Conservation (phyloP, 2,888 invertebrate genomes). For the Aspidiotus destructor region DNA sequence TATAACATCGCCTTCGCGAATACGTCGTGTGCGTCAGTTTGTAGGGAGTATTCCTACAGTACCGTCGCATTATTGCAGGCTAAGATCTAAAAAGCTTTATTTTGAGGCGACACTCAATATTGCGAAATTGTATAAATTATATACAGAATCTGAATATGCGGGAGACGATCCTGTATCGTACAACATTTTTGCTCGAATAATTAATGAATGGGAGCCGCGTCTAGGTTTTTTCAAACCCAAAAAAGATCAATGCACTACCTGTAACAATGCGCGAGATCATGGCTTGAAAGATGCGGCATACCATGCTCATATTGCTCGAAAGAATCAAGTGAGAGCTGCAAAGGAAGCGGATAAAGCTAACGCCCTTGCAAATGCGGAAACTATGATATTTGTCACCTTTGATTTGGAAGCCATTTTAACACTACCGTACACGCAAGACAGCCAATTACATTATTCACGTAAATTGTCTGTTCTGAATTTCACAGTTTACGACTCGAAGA, state of each 20-base stretch:
- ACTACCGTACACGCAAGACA: neutral
- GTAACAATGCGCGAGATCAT: neutral
- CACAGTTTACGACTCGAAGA: neutral
- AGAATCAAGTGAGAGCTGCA: neutral
- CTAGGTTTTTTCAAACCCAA: neutral
- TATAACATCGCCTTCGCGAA: neutral
- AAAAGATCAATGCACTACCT: neutral
- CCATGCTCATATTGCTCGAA: neutral
- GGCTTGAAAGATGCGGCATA: neutral
- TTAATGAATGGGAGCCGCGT: neutral
- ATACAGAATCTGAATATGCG: neutral
- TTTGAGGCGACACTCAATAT: neutral
- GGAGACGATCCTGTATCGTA: neutral
- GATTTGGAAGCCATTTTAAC: neutral
- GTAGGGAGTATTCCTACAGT: neutral
- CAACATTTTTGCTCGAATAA: neutral
- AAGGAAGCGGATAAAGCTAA: neutral
- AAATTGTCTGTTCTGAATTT: neutral
- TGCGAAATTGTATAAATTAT: neutral
- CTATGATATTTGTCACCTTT: neutral
- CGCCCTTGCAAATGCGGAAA: neutral
- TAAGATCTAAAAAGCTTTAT: neutral
- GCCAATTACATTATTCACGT: neutral
- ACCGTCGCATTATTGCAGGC: neutral
- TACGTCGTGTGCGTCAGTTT: constrained; percentile 2